Conservation (phyloP, 2,113 vertebrate species). For the Salvator merianae region DNA sequence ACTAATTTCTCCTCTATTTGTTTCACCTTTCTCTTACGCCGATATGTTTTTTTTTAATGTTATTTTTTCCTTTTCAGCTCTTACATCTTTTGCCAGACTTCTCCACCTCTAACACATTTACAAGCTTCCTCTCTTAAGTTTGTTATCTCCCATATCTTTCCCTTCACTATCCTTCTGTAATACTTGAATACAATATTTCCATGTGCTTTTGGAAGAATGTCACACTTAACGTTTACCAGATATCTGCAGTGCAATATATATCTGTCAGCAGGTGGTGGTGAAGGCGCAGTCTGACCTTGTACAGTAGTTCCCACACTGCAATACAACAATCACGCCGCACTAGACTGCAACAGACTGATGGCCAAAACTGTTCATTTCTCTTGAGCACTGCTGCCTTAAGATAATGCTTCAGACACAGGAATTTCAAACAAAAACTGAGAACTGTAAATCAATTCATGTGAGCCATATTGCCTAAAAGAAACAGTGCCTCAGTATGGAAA, state of each 20-base stretch:
- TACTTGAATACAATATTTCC: not conserved
- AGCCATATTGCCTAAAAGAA: not conserved
- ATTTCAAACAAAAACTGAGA: not conserved
- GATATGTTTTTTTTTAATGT: not conserved
- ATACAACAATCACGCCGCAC: not conserved
- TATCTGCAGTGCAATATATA: not conserved
- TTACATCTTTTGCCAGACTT: not conserved
- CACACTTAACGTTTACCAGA: not conserved
- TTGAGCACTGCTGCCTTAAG: not conserved
- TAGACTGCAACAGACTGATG: constrained; percentile 4
- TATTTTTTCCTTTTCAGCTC: constrained; percentile 9
- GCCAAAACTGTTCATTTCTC: not conserved
- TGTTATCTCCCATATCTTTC: not conserved
- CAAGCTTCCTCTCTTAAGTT: not conserved
- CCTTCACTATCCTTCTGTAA: not conserved
- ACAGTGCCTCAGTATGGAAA: not conserved
- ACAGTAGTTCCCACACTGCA: not conserved
- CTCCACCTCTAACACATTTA: not conserved
- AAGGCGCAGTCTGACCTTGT: not conserved
- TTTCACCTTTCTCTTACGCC: not conserved
- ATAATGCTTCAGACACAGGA: not conserved
- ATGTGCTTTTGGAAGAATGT: too few relatives aligned
- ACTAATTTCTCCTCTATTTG: not conserved
- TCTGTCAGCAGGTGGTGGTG: not conserved
- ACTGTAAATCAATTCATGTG: not conserved